These are phyloP conservation scores for Phragmatobia fuliginosa DNA, from an alignment of 2,888 invertebrate genomes.

Conservation along the genomic window DNA sequence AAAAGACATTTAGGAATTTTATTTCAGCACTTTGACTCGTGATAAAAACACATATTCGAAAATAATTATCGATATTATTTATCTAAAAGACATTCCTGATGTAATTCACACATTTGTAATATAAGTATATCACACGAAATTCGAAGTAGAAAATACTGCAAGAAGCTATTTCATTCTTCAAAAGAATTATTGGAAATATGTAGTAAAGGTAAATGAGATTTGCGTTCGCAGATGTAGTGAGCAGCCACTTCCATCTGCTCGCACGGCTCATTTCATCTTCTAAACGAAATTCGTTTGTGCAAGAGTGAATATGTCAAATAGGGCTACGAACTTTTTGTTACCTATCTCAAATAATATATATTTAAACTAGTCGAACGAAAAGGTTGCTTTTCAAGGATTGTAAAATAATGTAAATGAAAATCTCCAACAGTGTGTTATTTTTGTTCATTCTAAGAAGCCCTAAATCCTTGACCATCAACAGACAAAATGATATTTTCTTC, in stretches of 20 bases:
- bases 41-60: too few species aligned
- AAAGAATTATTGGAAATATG: conserved; percentile 57
- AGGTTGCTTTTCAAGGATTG: neutral
- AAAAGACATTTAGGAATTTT: too few species aligned
- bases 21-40: too few species aligned
- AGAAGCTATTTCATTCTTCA: conserved; percentile 21
- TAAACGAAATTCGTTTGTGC: conserved; percentile 65
- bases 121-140: neutral
- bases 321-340: neutral
- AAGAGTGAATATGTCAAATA: conserved; percentile 30
- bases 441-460: neutral
- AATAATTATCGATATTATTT: too few species aligned
- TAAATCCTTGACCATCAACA: neutral
- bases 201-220: conserved; percentile 68
- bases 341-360: neutral
- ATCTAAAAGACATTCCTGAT: too few species aligned
- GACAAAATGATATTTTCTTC: neutral
- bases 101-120: neutral
- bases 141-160: conserved; percentile 3
- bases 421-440: neutral
- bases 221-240: conserved; percentile 64
- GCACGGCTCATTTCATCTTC: conserved; percentile 63
- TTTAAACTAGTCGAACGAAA: neutral
- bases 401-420: neutral
- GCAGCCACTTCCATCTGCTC: conserved; percentile 59